Conservation (phyloP, 2,888 invertebrate species). For the Eupithecia inturbata region DNA sequence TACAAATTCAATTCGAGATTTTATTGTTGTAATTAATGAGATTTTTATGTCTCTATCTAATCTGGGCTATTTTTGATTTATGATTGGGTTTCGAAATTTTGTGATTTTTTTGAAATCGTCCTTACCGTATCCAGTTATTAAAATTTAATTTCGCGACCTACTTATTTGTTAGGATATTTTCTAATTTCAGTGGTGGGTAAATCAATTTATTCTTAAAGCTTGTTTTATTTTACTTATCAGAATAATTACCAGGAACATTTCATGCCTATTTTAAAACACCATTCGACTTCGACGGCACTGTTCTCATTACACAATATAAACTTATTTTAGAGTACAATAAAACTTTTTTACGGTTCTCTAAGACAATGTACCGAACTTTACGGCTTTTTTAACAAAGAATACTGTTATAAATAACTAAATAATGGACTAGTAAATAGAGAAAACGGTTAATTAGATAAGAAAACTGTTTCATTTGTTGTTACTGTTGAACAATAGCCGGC, state of each 20-base stretch:
- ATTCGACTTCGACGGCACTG: constrained; percentile 56
- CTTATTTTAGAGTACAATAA: constrained; percentile 78
- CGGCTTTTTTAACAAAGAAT: constrained; percentile 62
- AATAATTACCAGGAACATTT: background rate
- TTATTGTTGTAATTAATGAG: constrained; percentile 55
- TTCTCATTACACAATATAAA: constrained; percentile 65
- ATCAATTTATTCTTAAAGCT: background rate
- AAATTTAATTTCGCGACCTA: background rate
- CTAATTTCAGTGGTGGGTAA: background rate
- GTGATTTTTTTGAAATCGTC: background rate
- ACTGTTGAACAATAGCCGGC: constrained; percentile 44
- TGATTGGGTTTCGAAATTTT: no score
- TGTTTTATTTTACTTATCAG: background rate
- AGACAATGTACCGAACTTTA: constrained; percentile 69
- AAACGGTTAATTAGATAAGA: constrained; percentile 56
- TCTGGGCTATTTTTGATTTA: constrained; percentile 26
- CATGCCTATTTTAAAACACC: constrained; percentile 55
- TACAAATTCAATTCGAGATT: constrained; percentile 53
- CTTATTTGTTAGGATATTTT: background rate
- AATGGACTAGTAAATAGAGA: constrained; percentile 58
- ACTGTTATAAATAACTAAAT: constrained; percentile 66
- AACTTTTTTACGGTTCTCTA: constrained; percentile 63
- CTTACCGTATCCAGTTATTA: background rate
- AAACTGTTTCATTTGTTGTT: constrained; percentile 47
- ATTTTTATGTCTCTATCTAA: constrained; percentile 64